These are phyloP conservation scores for Cephus nigrinus DNA, from an alignment of 2,888 invertebrate species.

Conservation along the genomic window DNA sequence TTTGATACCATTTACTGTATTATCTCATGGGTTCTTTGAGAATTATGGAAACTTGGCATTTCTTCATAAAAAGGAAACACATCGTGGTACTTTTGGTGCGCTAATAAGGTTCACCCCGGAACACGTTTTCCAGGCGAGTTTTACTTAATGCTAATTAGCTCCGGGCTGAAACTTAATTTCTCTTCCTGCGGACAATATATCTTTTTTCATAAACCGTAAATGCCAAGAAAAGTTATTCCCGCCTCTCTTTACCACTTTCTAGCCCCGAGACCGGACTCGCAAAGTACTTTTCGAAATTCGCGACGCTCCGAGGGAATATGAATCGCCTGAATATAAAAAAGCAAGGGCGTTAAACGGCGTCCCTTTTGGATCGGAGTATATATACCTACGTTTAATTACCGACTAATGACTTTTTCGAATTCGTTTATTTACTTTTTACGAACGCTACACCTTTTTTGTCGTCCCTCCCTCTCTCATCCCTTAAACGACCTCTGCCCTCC, in stretches of 20 bases:
- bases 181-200: conserved; percentile 16
- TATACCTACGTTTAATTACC: background rate
- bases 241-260: conserved; percentile 3
- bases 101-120: conserved; percentile 22
- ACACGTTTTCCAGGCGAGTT: conserved; percentile 24
- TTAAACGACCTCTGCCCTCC: background rate
- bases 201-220: conserved; percentile 15
- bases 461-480: too few species aligned
- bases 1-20: background rate
- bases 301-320: background rate
- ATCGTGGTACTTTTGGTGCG: conserved; percentile 10
- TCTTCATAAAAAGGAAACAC: background rate
- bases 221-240: conserved; percentile 13
- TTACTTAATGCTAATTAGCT: conserved; percentile 27
- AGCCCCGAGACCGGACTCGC: background rate
- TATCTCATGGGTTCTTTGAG: background rate
- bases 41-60: background rate
- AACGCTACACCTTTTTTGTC: background rate
- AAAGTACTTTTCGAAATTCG: conserved; percentile 3
- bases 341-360: background rate
- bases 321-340: background rate
- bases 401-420: background rate
- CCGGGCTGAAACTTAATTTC: conserved; percentile 19
- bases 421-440: conserved; percentile 1
- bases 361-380: background rate